Conservation (phyloP, 1,140 invertebrate species). For the Neelides sp. region DNA sequence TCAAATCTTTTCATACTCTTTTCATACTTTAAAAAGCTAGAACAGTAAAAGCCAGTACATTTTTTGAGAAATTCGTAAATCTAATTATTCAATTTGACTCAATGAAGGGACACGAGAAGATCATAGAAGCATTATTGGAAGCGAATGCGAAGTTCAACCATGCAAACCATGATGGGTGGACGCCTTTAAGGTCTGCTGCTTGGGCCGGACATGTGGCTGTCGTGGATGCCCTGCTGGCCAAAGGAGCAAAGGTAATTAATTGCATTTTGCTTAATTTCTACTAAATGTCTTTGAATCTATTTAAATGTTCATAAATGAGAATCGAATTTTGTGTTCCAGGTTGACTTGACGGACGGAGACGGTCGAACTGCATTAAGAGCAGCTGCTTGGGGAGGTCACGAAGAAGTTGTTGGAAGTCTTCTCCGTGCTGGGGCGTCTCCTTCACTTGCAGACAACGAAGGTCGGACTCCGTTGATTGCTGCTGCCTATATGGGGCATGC, state of each 20-base stretch:
- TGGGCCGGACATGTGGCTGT: slow-evolving; percentile 47
- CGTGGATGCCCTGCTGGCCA: slow-evolving; percentile 55
- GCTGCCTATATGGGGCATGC: slow-evolving; percentile 76
- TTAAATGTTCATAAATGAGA: background rate
- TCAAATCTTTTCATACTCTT: too few relatives aligned
- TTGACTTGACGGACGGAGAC: slow-evolving; percentile 72
- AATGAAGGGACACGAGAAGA: slow-evolving; percentile 49
- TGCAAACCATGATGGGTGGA: slow-evolving; percentile 38
- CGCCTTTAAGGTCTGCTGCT: slow-evolving; percentile 39
- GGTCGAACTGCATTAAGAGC: slow-evolving; percentile 76
- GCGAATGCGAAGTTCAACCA: slow-evolving; percentile 40
- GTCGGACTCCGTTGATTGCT: slow-evolving; percentile 56
- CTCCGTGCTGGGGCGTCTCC: slow-evolving; percentile 58
- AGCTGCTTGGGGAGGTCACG: slow-evolving; percentile 84
- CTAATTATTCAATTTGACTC: slow-evolving; percentile 6
- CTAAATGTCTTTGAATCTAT: background rate
- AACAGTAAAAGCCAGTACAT: background rate
- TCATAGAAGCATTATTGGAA: slow-evolving; percentile 39
- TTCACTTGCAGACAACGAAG: slow-evolving; percentile 61
- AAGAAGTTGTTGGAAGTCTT: slow-evolving; percentile 65
- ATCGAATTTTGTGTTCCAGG: slow-evolving; percentile 26
- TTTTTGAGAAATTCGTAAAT: background rate
- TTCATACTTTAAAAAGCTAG: too few relatives aligned
- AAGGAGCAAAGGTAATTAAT: slow-evolving; percentile 52
- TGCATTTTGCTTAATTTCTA: background rate